These are phyloP conservation scores for Podarcis muralis DNA, from an alignment of 2,113 vertebrate species.

Conservation along the genomic window DNA sequence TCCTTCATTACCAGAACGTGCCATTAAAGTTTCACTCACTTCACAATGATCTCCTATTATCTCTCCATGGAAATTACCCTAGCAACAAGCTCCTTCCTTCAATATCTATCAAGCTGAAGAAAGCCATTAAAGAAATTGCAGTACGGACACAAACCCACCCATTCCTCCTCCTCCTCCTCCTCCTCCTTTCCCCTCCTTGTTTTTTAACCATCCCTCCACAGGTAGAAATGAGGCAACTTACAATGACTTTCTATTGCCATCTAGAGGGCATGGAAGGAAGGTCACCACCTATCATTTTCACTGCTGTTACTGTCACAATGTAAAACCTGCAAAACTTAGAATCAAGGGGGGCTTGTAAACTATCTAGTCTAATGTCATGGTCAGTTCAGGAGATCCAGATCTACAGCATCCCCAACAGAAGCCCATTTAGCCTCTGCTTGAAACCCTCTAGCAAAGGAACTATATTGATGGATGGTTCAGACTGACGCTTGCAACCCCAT, in stretches of 20 bases:
- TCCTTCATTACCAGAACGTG: constrained; percentile 75
- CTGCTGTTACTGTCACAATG: too few relatives aligned
- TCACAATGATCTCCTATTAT: constrained; percentile 77
- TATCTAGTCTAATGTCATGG: not conserved
- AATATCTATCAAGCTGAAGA: constrained; percentile 70
- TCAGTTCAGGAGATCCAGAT: not conserved
- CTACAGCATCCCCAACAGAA: not conserved
- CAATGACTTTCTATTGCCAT: constrained; percentile 40
- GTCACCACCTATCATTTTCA: not conserved
- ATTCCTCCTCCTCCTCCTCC: not conserved
- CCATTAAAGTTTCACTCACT: constrained; percentile 75
- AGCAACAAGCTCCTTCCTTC: constrained; percentile 71
- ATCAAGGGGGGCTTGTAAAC: not conserved
- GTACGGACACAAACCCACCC: constrained; percentile 48
- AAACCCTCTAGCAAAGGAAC: not conserved
- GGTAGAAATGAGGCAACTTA: constrained; percentile 25
- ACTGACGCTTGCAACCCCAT: not conserved
- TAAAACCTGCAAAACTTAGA: not conserved
- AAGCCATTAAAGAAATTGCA: constrained; percentile 70
- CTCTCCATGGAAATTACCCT: constrained; percentile 74
- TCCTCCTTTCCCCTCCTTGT: not conserved
- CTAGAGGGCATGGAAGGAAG: constrained; percentile 26
- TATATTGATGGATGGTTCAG: not conserved
- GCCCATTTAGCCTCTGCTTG: not conserved
- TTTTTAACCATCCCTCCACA: not conserved